A percentile compares a stretch with the other conserved stretches of the same genome.
phyloP scores from a whole-genome alignment of 2,797 vertebrate species.

The Lophotriccus pileatus region DNA sequence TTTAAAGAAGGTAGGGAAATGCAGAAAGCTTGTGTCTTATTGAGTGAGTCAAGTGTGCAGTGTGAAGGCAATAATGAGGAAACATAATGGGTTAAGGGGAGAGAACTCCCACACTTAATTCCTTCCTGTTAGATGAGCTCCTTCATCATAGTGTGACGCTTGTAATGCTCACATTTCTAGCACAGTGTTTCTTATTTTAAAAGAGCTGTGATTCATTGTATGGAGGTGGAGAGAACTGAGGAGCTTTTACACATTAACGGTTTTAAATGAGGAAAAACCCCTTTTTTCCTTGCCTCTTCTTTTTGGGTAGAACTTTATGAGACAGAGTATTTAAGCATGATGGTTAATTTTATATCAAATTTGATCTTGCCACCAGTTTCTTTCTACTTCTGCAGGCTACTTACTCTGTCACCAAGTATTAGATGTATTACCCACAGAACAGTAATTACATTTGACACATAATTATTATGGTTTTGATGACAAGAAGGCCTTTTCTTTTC shows the following conservation, averaged over 20 bases:
- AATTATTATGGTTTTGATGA: conserved; percentile 87
- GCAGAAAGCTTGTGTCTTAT: background rate
- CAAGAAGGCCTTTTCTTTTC: conserved; percentile 81
- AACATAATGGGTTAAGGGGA: conserved; percentile 6
- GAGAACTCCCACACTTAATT: conserved; percentile 60
- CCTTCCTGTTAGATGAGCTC: conserved; percentile 15
- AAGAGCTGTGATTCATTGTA: conserved; percentile 11
- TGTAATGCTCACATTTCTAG: background rate
- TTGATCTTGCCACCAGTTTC: conserved; percentile 73
- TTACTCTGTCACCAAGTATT: conserved; percentile 79
- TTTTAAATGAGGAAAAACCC: background rate
- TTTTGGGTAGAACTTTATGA: conserved; percentile 62
- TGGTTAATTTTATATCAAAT: conserved; percentile 79
- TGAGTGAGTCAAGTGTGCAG: background rate
- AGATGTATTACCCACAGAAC: conserved; percentile 79
- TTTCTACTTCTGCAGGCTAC: conserved; percentile 73
- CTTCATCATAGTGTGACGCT: background rate
- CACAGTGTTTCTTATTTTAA: conserved; percentile 13
- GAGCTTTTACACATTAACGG: background rate
- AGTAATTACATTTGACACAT: conserved; percentile 85
- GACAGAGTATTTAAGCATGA: conserved; percentile 60
- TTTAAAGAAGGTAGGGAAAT: background rate
- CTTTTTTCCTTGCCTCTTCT: background rate
- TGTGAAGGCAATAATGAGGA: background rate
- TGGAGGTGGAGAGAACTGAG: conserved; percentile 2